A percentile compares a stretch with the other conserved stretches of the same genome.
Conservation (phyloP, 2,888 invertebrate species). For the Meandrusa payeni region DNA sequence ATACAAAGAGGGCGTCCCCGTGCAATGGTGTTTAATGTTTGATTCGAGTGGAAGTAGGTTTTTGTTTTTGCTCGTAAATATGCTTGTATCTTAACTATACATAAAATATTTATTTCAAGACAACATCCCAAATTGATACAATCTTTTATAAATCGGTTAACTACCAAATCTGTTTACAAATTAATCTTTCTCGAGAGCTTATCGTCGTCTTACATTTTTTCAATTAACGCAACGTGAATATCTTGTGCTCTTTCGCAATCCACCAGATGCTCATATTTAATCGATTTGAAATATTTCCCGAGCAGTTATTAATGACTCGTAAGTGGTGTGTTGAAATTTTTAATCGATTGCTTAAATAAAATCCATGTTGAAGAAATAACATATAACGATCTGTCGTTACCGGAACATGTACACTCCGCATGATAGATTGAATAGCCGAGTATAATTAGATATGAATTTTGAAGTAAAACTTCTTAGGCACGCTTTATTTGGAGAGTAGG, state of each 20-base stretch:
- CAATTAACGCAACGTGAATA: constrained; percentile 12
- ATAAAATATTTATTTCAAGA: not conserved
- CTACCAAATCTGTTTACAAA: not conserved
- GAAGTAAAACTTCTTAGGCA: too few relatives aligned
- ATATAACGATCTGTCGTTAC: too few relatives aligned
- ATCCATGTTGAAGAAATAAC: not conserved
- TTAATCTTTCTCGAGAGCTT: constrained; percentile 3
- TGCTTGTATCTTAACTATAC: too few relatives aligned
- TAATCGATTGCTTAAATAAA: constrained; percentile 5
- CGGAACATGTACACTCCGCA: too few relatives aligned
- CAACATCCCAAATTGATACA: not conserved
- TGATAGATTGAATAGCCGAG: too few relatives aligned
- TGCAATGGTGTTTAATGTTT: too few relatives aligned
- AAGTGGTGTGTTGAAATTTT: constrained; percentile 13
- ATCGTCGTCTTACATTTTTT: constrained; percentile 6
- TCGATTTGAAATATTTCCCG: constrained; percentile 19
- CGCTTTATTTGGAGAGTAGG: too few relatives aligned
- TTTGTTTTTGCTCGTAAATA: too few relatives aligned
- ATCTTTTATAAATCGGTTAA: not conserved
- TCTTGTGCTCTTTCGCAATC: constrained; percentile 1
- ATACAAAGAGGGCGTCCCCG: too few relatives aligned
- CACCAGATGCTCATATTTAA: constrained; percentile 10
- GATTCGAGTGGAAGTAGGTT: too few relatives aligned
- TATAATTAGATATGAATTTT: too few relatives aligned
- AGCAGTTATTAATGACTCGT: constrained; percentile 19